Conservation (phyloP, 2,113 vertebrate genomes). For the Empidonax alnorum region DNA sequence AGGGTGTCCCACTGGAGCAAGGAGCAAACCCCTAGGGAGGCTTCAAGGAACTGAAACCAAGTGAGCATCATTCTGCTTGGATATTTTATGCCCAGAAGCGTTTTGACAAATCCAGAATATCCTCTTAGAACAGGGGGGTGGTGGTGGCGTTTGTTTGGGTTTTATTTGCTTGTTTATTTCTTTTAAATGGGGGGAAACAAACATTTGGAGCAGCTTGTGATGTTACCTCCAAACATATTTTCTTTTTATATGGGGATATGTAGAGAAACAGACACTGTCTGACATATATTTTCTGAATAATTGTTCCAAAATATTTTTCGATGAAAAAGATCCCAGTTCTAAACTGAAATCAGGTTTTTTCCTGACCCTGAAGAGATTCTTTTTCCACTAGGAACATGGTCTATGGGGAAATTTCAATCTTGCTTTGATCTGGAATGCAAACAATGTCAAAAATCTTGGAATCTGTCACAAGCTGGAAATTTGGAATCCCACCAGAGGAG, state of each 20-base stretch:
- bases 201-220: neutral
- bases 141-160: neutral
- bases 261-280: neutral
- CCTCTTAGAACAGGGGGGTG: neutral
- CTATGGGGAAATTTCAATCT: neutral
- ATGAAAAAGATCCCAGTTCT: neutral
- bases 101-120: neutral
- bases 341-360: neutral
- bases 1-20: neutral
- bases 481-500: neutral
- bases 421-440: neutral
- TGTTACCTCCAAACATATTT: neutral
- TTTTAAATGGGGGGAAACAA: rapidly evolving
- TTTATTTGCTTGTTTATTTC: neutral
- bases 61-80: rapidly evolving
- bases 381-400: neutral
- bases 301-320: neutral
- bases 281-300: neutral
- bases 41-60: neutral
- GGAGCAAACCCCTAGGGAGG: neutral
- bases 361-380: neutral
- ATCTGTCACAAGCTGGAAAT: neutral
- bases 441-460: neutral
- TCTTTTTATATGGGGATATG: neutral
- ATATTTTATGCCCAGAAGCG: neutral